phyloP scores from a whole-genome alignment of 2,797 vertebrate species.

The Parotocinclus haroldoi region DNA sequence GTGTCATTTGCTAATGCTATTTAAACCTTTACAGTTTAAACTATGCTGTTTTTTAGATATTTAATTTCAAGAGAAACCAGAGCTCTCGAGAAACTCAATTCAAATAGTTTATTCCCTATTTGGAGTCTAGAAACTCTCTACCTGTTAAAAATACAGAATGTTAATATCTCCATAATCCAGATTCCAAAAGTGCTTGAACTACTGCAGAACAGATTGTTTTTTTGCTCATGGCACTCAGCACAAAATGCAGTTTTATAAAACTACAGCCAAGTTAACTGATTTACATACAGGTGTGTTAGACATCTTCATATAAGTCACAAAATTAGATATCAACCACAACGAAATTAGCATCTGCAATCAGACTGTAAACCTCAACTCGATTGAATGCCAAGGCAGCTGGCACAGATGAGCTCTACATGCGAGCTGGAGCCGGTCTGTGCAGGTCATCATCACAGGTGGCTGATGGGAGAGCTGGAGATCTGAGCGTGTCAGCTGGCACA shows the following conservation, averaged over 20 bases:
- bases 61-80: too few species aligned
- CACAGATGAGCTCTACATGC: slow-evolving; percentile 1
- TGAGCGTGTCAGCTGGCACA: background rate
- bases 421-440: background rate
- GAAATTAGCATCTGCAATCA: background rate
- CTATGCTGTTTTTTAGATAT: too few species aligned
- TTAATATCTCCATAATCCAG: too few species aligned
- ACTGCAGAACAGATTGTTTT: too few species aligned
- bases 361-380: background rate
- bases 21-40: too few species aligned
- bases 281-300: background rate
- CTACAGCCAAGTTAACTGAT: background rate
- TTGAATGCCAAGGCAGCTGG: background rate
- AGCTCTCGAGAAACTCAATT: too few species aligned
- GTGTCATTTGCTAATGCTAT: too few species aligned
- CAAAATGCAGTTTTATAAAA: background rate
- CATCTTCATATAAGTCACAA: background rate
- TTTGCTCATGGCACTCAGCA: too few species aligned
- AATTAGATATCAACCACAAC: background rate
- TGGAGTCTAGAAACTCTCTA: too few species aligned
- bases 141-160: too few species aligned
- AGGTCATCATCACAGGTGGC: slow-evolving; percentile 1
- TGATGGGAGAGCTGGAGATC: background rate
- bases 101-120: too few species aligned
- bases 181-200: too few species aligned